Percentiles rank a stretch among this genome's conserved stretches.
Evolutionary conservation across 2,888 invertebrate genomes (phyloP).

Genomic region (Copidosoma aretas): DNA sequence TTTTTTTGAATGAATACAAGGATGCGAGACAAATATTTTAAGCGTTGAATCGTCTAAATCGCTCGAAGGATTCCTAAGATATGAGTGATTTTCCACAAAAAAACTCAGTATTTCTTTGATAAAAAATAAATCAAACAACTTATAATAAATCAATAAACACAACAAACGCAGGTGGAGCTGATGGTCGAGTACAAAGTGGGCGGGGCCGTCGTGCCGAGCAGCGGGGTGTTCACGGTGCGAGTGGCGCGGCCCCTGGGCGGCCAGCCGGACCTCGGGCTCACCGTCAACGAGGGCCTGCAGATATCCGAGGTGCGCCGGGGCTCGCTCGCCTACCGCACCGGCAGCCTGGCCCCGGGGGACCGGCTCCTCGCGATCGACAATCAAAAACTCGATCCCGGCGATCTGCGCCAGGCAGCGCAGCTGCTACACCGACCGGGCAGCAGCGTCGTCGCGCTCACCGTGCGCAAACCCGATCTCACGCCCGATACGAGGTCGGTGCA

Average conservation of each 20-base stretch:
- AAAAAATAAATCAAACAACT: no score
- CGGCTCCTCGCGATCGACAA: conserved; percentile 87
- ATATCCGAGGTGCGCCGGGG: conserved; percentile 90
- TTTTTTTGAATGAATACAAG: no score
- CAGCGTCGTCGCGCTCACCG: conserved; percentile 58
- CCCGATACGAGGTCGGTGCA: conserved; percentile 51
- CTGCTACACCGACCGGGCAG: conserved; percentile 58
- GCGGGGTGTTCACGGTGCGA: conserved; percentile 90
- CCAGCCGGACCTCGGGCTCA: conserved; percentile 84
- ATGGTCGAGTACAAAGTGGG: conserved; percentile 91
- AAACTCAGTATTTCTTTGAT: no score
- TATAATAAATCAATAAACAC: no score
- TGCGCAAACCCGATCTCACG: conserved; percentile 56
- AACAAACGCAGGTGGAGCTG: conserved; percentile 71
- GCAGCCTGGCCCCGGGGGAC: conserved; percentile 86
- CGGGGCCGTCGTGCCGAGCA: conserved; percentile 88
- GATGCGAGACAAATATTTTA: no score
- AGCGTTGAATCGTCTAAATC: no score
- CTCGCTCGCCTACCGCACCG: conserved; percentile 88
- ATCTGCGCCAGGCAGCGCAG: conserved; percentile 61
- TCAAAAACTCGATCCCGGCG: conserved; percentile 66
- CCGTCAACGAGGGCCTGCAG: conserved; percentile 84
- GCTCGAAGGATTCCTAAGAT: no score
- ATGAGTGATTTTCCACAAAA: no score
- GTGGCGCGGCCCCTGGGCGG: conserved; percentile 72